Percentiles rank a stretch among this genome's conserved stretches.
Evolutionary conservation across 2,888 invertebrate species (phyloP).

Genomic region (Sphaerophoria rueppellii): DNA sequence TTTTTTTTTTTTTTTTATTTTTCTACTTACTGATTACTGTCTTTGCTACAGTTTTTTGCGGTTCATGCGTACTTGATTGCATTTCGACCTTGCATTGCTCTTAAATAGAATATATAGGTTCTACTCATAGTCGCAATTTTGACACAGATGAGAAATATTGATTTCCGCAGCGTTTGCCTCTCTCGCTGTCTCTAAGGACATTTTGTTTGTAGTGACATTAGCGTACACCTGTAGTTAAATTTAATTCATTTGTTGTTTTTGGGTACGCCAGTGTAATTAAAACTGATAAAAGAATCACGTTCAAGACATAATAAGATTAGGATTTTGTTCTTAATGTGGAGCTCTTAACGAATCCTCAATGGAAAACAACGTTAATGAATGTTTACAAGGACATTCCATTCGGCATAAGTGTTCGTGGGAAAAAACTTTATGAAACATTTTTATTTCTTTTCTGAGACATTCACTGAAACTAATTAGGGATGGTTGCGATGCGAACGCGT

Average conservation of each 20-base stretch:
- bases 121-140: not conserved
- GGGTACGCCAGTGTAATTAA: not conserved
- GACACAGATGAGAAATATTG: constrained; percentile 5
- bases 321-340: not conserved
- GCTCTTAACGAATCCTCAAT: not conserved
- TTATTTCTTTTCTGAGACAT: no score
- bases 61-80: constrained; percentile 1
- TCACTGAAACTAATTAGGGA: no score
- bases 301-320: not conserved
- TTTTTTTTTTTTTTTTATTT: not conserved
- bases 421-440: no score
- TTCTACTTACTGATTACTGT: constrained; percentile 12
- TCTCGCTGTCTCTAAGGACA: not conserved
- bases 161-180: not conserved
- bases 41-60: not conserved
- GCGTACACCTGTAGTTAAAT: not conserved
- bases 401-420: no score
- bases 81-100: not conserved
- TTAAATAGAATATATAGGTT: constrained; percentile 13
- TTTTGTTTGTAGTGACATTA: no score
- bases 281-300: constrained; percentile 1
- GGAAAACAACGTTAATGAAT: not conserved
- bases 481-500: no score
- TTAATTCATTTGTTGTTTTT: not conserved
- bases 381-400: not conserved